phyloP scores from a whole-genome alignment of 1,140 invertebrate genomes.

The Apolygus lucorum region DNA sequence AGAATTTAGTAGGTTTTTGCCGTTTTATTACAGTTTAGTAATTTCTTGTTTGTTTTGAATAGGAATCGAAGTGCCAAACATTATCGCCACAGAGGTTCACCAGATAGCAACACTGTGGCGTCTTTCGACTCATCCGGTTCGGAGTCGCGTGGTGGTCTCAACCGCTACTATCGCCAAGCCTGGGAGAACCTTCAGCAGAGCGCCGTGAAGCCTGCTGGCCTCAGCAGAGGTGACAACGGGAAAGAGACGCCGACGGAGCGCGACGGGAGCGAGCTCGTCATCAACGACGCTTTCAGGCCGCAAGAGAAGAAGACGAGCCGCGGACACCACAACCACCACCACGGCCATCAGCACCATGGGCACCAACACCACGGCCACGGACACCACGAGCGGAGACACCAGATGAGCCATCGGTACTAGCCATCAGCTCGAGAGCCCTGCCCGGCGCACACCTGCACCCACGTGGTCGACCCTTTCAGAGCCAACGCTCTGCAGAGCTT shows the following conservation, averaged over 20 bases:
- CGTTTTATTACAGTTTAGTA: no score
- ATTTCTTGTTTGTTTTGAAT: conserved; percentile 29
- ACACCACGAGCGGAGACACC: conserved; percentile 40
- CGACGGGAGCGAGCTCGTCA: conserved; percentile 70
- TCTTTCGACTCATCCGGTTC: conserved; percentile 77
- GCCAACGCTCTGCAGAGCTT: conserved; percentile 3
- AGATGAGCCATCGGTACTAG: conserved; percentile 38
- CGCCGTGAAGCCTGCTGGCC: conserved; percentile 41
- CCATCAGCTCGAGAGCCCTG: conserved; percentile 16
- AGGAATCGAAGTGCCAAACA: conserved; percentile 73
- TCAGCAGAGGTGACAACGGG: conserved; percentile 61
- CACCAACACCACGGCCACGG: conserved; percentile 34
- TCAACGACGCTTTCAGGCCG: conserved; percentile 52
- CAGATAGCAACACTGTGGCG: conserved; percentile 79
- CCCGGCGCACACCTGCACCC: neutral
- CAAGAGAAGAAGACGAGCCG: conserved; percentile 57
- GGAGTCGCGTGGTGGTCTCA: conserved; percentile 68
- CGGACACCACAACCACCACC: conserved; percentile 76
- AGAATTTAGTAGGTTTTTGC: no score
- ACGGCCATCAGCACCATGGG: conserved; percentile 43
- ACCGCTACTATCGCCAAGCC: conserved; percentile 77
- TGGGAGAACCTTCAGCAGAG: conserved; percentile 84
- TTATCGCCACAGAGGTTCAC: conserved; percentile 73
- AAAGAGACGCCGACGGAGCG: conserved; percentile 60
- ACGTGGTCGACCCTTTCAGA: neutral